Base-by-base conservation (phyloP, 2,888 invertebrate genomes). In the Perizoma flavofasciatum region DNA sequence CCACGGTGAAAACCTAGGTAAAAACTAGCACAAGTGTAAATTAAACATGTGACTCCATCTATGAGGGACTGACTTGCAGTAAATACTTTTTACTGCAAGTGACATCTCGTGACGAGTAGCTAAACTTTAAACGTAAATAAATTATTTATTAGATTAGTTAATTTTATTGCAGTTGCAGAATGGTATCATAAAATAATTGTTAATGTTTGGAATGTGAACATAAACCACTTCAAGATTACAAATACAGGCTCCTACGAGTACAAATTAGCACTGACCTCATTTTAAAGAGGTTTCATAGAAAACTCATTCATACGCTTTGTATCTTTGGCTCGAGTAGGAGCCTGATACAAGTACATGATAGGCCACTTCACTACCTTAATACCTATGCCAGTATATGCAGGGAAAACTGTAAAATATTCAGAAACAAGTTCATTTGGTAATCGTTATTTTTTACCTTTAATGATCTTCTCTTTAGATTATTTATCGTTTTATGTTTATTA, bases 51-150 rank as follows among this genome's bases (percentile, higher is more conserved):
- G 4, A 33, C 50, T 50, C 41, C 41, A 41, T 43, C 32, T 50
- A 32, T 50, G 33, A 43, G 41, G 7, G 22, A 22, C n/a, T 35
- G 35, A 35, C 37, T 37, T 37, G 5, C 37, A 37, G 7, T 37
- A 37, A 37, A 37, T 37, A 7, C 7, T 6, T 6, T 37, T 37
- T 1, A 37, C 35, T 6, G 37, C 37, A 44, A 47, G 45, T n/a
- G 52, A 8, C 60, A 79, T 77, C 79, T 81, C 49, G 68, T 63
- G 66, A 34, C 53, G 66, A 79, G 66, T 78, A 77, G 79, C 56
- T 4, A 0, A 66, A 75, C 43, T 56, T 47, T 22, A 50, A 56
- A 35, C 22, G 22, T 22, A 9, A 46, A 39, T 22, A 40, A 33
- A 40, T 8, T n/a, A 22, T 7, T 10, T 34, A 34, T n/a, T 5